Percentiles rank a stretch among this genome's conserved stretches.
phyloP scores from a whole-genome alignment of 2,888 invertebrate genomes.

The Drosophila pegasa region DNA sequence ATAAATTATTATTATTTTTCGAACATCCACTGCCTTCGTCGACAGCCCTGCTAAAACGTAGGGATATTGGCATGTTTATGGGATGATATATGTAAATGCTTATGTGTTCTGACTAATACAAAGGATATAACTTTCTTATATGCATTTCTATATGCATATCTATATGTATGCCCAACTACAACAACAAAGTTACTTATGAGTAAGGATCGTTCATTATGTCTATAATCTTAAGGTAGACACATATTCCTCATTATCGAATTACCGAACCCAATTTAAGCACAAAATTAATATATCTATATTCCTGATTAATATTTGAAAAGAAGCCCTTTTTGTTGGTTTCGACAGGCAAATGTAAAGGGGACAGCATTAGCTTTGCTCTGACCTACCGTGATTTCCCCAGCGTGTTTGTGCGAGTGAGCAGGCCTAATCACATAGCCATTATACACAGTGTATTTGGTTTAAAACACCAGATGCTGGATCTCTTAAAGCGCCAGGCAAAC shows the following conservation, averaged over 20 bases:
- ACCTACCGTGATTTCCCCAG: conserved; percentile 45
- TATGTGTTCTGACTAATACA: too few species aligned
- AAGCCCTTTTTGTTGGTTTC: background rate
- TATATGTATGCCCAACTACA: too few species aligned
- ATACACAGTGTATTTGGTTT: conserved; percentile 48
- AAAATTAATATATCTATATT: background rate
- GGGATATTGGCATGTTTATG: too few species aligned
- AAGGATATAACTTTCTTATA: too few species aligned
- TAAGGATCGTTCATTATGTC: too few species aligned
- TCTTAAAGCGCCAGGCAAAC: conserved; percentile 55
- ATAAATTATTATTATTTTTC: too few species aligned
- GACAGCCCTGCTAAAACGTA: too few species aligned
- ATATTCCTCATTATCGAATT: background rate
- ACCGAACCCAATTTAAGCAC: background rate
- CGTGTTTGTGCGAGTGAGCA: conserved; percentile 7
- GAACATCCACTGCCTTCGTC: too few species aligned
- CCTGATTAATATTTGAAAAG: background rate
- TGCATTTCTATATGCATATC: too few species aligned
- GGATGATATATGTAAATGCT: too few species aligned
- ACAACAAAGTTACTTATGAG: too few species aligned
- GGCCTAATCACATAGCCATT: conserved; percentile 52
- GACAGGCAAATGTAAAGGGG: conserved; percentile 15
- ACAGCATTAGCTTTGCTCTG: conserved; percentile 30
- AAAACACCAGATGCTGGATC: conserved; percentile 47
- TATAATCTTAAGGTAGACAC: too few species aligned